Evolutionary conservation across 2,888 invertebrate genomes (phyloP).

Genomic region (Eupithecia subfuscata): DNA sequence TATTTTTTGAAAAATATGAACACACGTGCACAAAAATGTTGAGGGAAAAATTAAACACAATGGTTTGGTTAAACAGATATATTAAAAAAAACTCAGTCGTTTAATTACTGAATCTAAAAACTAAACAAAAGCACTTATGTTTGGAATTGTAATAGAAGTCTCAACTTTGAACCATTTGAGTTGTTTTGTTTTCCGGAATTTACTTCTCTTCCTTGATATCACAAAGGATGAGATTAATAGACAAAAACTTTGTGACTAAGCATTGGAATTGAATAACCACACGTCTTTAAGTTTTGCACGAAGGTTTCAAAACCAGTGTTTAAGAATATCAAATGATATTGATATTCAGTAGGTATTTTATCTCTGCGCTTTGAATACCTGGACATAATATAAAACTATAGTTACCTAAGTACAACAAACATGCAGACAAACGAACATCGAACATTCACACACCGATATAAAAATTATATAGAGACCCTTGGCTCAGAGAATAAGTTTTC

Average conservation of each 20-base stretch:
- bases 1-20: too few relatives aligned
- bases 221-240: neutral
- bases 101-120: too few relatives aligned
- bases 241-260: neutral
- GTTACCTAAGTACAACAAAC: neutral
- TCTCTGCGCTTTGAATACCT: neutral
- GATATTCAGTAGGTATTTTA: neutral
- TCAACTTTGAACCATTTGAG: neutral
- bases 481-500: neutral
- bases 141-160: neutral
- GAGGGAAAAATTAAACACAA: too few relatives aligned
- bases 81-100: too few relatives aligned
- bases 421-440: slow-evolving; percentile 1
- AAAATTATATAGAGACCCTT: neutral
- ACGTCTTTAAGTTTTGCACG: neutral
- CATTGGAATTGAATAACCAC: neutral
- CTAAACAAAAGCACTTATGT: too few relatives aligned
- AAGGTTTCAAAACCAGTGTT: neutral
- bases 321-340: neutral
- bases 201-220: neutral
- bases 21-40: too few relatives aligned
- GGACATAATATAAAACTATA: neutral
- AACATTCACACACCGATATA: neutral
- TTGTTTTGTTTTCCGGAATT: neutral
- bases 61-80: too few relatives aligned